Evolutionary conservation across 2,113 vertebrate genomes (phyloP), one percentile per base, ranked within the genome.

Genomic region (Anser brachyrhynchus): DNA sequence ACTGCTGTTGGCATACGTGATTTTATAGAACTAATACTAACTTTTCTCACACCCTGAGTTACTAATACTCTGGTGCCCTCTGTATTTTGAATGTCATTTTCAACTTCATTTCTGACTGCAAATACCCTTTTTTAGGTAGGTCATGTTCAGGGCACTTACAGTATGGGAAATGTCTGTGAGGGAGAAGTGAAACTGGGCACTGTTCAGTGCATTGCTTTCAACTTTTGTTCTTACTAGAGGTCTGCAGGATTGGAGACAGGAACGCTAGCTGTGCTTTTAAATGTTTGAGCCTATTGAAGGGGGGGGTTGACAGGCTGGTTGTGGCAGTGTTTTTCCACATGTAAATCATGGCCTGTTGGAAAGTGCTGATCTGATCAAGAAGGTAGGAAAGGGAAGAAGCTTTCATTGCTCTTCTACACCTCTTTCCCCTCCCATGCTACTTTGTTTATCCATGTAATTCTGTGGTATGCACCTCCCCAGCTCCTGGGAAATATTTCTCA

Each of bases 401-500:
- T 70, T 71, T 9, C 18, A 33, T 37, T 37, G 41, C 31, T 83
- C 12, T 85, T 59, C 44, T 62, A 7, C 35, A 59, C 59, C 7
- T 84, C 70, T 69, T 76, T 90, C 29, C 31, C 41, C 22, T 66
- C 75, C 28, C 28, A 10, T 22, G 33, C 37, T 55, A 58, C 55
- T 71, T 85, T 90, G n/a, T 87, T 88, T 88, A 14, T 37, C 44
- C 18, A 7, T 31, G 11, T 88, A 64, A 46, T 64, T 33, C 67
- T 82, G 35, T 91, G 54, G 62, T 82, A 58, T 73, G 67, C 35
- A 90, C 84, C 28, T 67, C 64, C 37, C 22, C 39, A 55, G 71
- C 78, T 93, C 79, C 85, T 94, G 85, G 78, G 82, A 95, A 88
- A 83, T 95, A 93, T 9, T 95, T 95, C 79, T 85, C 74, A 51